Base-by-base conservation (phyloP, 2,113 vertebrate genomes). In the Neolamprologus kungweensis region DNA sequence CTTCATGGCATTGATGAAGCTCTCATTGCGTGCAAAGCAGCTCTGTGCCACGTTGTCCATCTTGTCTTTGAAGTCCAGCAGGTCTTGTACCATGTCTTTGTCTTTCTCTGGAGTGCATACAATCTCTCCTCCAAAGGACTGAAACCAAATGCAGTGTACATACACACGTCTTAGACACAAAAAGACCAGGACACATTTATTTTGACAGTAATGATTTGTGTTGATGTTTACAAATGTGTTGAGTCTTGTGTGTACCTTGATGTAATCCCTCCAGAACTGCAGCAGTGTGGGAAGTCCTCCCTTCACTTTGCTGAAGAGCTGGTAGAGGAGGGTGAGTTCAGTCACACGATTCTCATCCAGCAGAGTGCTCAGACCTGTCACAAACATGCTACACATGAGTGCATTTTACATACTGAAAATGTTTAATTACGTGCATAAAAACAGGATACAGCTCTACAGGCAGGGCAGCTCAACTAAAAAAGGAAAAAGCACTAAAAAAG, bases 1-100 rank as follows among this genome's bases (percentile, higher is more conserved):
- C 95, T 99, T 99, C 98, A 99, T 99, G 80, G 98, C 98, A 83
- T 99, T 99, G 93, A 99, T 98, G 96, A 99, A 99, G 87, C 97
- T 98, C 93, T 99, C 99, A 71, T 98, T 99, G 85, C 98, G 98
- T 91, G 98, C 88, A 93, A 99, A 99, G 91, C 98, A 99, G 89
- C 97, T 94, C 89, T 99, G 98, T 65, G 98, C 98, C 87, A 99
- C 98, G 45, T 99, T 98, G 93, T 99, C 99, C 96, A 99, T 99
- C 92, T 99, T 99, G 95, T 99, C 98, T 91, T 99, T 99, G 88
- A 99, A 99, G 95, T 99, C 99, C 93, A 99, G 96, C 84, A 99
- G 96, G 80, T 99, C 99, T 94, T 99, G 99, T 71, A 99, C 99
- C 99, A 99, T 99, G 45, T 98, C 99, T 95, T 99, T 99, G 95